Base-by-base conservation (phyloP, 2,113 vertebrate species). In the Microcebus tavaratra region DNA sequence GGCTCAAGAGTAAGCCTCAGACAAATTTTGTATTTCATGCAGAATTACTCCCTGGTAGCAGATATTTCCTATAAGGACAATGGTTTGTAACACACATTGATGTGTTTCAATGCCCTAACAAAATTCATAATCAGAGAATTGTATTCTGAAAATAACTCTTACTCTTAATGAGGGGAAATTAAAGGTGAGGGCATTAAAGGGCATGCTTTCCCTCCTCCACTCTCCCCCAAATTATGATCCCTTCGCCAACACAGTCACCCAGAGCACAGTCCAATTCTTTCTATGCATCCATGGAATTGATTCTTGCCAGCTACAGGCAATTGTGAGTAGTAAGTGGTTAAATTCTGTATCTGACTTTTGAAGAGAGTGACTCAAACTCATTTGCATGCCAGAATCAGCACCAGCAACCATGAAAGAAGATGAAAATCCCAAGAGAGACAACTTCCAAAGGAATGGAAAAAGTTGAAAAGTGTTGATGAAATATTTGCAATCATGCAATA, bases 391-490 rank as follows among this genome's bases (percentile, higher is more conserved):
- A n/a, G 55, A 67, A 59, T 31, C 34, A 34, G 29, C 8, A 27
- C 20, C 14, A 61, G 29, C 76, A 55, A 31, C 36, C 10, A 8
- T 17, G 39, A 88, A 57, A 67, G 10, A 63, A 53, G 15, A 34
- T 48, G 50, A n/a, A 48, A 65, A 87, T 6, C 61, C 10, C 42
- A 42, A 63, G 82, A 80, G 0, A 48, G 11, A 34, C 11, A 48
- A 25, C 4, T 80, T 36, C 21, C 14, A 8, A 8, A 1, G 27
- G 2, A 61, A 55, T 29, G 9, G 48, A 12, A n/a, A 65, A 57
- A n/a, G 15, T 1, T 25, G 18, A 11, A 29, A 39, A 15, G 14
- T 17, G 1, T 9, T 6, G 6, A n/a, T 36, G 63, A 1, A 39
- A 29, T 31, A 4, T 87, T 76, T 68, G 12, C 27, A 67, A 75